A percentile compares a stretch with the other conserved stretches of the same genome.
phyloP scores from a whole-genome alignment of 2,797 vertebrate genomes.

The Microtus obscurus region DNA sequence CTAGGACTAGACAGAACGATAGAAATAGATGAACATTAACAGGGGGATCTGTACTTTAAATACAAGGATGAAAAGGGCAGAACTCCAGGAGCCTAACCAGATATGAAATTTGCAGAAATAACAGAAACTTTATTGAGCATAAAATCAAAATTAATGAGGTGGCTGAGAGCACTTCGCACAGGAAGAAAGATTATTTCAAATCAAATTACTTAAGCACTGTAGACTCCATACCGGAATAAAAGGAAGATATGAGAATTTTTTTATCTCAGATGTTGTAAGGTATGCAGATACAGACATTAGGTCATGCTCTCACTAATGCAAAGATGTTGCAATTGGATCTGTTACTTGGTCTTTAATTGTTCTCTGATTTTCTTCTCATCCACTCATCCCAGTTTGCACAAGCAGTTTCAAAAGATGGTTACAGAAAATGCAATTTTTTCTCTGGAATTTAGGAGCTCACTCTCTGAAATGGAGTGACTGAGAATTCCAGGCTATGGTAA shows the following conservation, averaged over 20 bases:
- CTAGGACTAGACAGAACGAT: background rate
- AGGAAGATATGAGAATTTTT: background rate
- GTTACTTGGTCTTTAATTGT: background rate
- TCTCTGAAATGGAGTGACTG: background rate
- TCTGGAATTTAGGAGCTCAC: background rate
- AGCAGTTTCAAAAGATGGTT: background rate
- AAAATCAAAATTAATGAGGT: slow-evolving; percentile 79
- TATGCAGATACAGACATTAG: background rate
- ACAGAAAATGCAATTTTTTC: too few relatives aligned
- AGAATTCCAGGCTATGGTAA: background rate
- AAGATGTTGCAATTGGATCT: background rate
- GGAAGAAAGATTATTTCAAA: slow-evolving; percentile 64
- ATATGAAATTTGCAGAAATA: slow-evolving; percentile 79
- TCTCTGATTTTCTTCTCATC: background rate
- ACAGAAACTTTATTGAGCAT: slow-evolving; percentile 74
- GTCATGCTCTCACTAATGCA: background rate
- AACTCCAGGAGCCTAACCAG: slow-evolving; percentile 61
- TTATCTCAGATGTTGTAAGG: background rate
- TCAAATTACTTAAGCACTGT: slow-evolving; percentile 62
- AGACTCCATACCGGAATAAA: background rate
- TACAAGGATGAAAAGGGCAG: slow-evolving; percentile 11
- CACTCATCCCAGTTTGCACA: background rate
- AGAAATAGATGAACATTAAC: background rate
- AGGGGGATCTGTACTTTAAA: background rate
- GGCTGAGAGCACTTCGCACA: background rate